These are phyloP conservation scores for Dendroctonus valens DNA, from an alignment of 1,140 invertebrate genomes.

Conservation along the genomic window DNA sequence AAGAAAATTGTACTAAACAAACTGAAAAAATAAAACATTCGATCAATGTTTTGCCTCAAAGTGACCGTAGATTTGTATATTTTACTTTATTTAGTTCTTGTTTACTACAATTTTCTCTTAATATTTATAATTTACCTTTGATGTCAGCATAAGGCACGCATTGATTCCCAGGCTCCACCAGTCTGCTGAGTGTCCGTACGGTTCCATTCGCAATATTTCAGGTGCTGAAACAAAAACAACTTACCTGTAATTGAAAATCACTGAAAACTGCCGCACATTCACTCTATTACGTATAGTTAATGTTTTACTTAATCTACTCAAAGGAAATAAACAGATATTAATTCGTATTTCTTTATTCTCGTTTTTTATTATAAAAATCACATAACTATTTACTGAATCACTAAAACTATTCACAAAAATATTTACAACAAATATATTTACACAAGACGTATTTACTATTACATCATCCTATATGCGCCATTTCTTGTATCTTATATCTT, in stretches of 20 bases:
- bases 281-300: slow-evolving; percentile 1
- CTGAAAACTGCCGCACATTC: neutral
- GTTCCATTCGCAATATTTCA: slow-evolving; percentile 72
- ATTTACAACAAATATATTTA: slow-evolving; percentile 41
- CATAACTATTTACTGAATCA: slow-evolving; percentile 38
- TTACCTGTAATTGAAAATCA: slow-evolving; percentile 34
- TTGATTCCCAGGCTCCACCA: slow-evolving; percentile 94
- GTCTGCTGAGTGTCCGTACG: slow-evolving; percentile 83
- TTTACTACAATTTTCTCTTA: too few relatives aligned
- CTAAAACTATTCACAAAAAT: slow-evolving; percentile 46
- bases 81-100: too few relatives aligned
- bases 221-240: slow-evolving; percentile 69
- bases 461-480: slow-evolving; percentile 2
- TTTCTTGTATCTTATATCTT: slow-evolving; percentile 5
- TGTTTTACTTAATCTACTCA: neutral
- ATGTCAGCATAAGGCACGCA: slow-evolving; percentile 74
- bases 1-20: too few relatives aligned
- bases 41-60: too few relatives aligned
- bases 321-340: slow-evolving; percentile 6
- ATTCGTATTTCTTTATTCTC: slow-evolving; percentile 26
- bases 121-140: slow-evolving; percentile 61
- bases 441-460: slow-evolving; percentile 21
- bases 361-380: slow-evolving; percentile 41
- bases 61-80: too few relatives aligned
- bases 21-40: too few relatives aligned